Conservation (phyloP, 2,797 vertebrate genomes). For the Euphonia xanthogaster region DNA sequence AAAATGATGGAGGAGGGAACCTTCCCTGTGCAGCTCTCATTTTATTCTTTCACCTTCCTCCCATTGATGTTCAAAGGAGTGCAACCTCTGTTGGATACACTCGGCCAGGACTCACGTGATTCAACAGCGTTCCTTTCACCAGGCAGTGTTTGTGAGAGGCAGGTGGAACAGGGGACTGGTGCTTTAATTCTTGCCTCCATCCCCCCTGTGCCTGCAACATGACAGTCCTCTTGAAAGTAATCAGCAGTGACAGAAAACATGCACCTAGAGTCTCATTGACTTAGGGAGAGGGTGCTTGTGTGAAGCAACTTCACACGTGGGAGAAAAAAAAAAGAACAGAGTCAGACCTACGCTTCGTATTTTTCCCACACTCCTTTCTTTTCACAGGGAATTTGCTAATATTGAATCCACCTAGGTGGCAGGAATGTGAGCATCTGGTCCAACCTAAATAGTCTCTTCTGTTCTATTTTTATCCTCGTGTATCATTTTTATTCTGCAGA, state of each 20-base stretch:
- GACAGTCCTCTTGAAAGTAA: constrained; percentile 28
- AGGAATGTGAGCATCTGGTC: constrained; percentile 65
- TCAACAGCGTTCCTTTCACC: not conserved
- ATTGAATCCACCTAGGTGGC: constrained; percentile 48
- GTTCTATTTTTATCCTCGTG: constrained; percentile 62
- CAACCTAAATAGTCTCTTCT: constrained; percentile 52
- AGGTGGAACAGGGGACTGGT: not conserved
- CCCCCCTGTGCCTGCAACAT: not conserved
- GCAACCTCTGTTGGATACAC: not conserved
- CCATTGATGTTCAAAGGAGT: constrained; percentile 46
- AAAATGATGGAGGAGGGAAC: constrained; percentile 47
- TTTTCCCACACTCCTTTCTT: constrained; percentile 20
- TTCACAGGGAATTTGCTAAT: constrained; percentile 7
- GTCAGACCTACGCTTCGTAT: not conserved
- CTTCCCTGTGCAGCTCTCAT: not conserved
- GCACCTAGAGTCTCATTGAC: constrained; percentile 9
- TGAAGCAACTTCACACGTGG: constrained; percentile 28
- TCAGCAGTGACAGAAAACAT: constrained; percentile 35
- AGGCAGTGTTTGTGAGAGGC: not conserved
- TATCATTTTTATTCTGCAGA: constrained; percentile 55
- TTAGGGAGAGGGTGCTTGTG: constrained; percentile 16
- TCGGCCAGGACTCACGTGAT: not conserved
- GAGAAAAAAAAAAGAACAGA: not conserved
- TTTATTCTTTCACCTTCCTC: constrained; percentile 24
- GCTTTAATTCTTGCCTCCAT: not conserved